Evolutionary conservation across 2,113 vertebrate species (phyloP), one percentile per base, ranked within the genome.

Genomic region (Cyanocitta stelleri): DNA sequence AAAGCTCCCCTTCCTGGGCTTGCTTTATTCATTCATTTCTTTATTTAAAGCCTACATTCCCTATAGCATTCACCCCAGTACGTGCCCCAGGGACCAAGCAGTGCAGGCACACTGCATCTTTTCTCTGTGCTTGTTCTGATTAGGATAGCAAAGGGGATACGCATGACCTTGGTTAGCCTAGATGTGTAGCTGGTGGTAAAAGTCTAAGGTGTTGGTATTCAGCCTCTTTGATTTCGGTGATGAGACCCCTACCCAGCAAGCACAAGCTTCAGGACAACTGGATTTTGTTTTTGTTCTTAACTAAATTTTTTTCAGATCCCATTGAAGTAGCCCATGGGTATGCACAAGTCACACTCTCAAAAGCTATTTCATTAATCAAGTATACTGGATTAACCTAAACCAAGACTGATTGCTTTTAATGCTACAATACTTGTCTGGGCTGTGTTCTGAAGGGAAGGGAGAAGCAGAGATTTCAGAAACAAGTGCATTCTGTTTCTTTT

Each of bases 41-140:
- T 81, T 56, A 56, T 43, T 82, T 83, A 37, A 81, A 82, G 44
- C 14, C 39, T 75, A 18, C 15, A 16, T 41, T 37, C 51, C 26
- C 43, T 26, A 7, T 15, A 68, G 51, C 3, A 0, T 68, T 82
- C 78, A 64, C 10, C 4, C 39, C 30, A 21, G 61, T 13, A 8
- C 0, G 0, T 63, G 66, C 29, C 52, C n/a, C 26, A 23, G 61
- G 51, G 62, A 67, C 24, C 1, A 3, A 69, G 55, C 35, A 49
- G 49, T 3, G 9, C 21, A 46, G 33, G n/a, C 37, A 78, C 35
- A 5, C n/a, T 35, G 66, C 22, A 18, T 56, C 71, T 82, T 64
- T 79, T 19, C 81, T 74, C 54, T 20, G 13, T 29, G 54, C 51
- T 46, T 7, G 6, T 41, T 85, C 77, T 51, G 44, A 61, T 49